Base-by-base conservation (phyloP, 2,797 vertebrate genomes). In the Enoplosus armatus region DNA sequence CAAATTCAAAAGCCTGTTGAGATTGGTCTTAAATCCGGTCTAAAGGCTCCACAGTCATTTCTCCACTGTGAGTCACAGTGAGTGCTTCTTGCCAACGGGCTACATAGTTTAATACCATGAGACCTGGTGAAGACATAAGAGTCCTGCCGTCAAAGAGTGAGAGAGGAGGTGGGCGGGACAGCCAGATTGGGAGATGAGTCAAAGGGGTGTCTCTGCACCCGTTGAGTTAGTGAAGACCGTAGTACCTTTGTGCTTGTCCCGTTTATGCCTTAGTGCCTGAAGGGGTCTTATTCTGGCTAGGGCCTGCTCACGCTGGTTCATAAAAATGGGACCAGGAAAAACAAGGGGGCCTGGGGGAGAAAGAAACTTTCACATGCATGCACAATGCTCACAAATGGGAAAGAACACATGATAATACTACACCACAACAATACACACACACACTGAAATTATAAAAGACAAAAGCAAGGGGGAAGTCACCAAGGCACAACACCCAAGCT, bases 221-320 rank as follows among this genome's bases (percentile, higher is more conserved):
- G 80, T 87, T 95, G 95, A 94, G 94, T 95, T 94, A 94, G 96
- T 94, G 96, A 98, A 98, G 96, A 96, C 96, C 94, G 94, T 97
- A 95, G 97, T 99, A 99, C 98, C 98, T 99, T 99, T 98, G 95
- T 97, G 97, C 97, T 98, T 99, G 97, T 99, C 97, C 98, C 97
- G 97, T 93, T 98, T 98, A 97, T 97, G 97, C 97, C 98, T 99
- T 97, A 98, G 96, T 96, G 97, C 96, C 96, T 98, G 97, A 97
- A 98, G 97, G 97, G 97, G 96, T 98, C 98, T 99, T 97, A 99
- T 96, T 97, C 98, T 99, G 97, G 97, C 98, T 98, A 99, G 97
- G 95, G 97, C 97, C 97, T 99, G 98, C 96, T 98, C 98, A 96
- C 97, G 98, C 92, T 99, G 97, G 95, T 98, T 98, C 97, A 99